Base-by-base conservation (phyloP, 2,797 vertebrate species). In the Lepus townsendii region DNA sequence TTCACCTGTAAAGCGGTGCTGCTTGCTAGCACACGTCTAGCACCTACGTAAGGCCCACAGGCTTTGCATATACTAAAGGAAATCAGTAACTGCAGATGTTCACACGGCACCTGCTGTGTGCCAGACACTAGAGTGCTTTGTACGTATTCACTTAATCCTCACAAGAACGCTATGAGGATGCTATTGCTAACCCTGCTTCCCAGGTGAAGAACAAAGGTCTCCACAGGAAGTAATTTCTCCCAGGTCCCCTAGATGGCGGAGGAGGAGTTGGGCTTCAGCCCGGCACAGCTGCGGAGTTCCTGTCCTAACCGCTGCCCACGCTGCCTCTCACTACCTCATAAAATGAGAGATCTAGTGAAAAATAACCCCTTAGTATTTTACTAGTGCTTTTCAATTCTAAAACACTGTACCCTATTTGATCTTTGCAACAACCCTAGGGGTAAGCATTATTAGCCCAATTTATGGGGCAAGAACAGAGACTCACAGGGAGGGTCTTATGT, bases 401-500 rank as follows among this genome's bases (percentile, higher is more conserved):
- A 79, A 20, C 72, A 71, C 88, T 75, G 4, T 60, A 62, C 42
- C 69, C 71, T 88, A 66, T 79, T 88, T 94, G 92, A 92, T 97
- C 90, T 88, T 94, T 93, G 90, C 83, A 92, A 57, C 9, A 72
- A 88, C 84, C 92, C 84, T 85, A 69, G 68, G 84, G 95, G 93
- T 86, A 94, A 57, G 69, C 79, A 93, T 85, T 93, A 95, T 68
- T 76, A 88, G 57, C 42, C 80, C 65, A 62, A 95, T 97, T 97
- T 97, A 95, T n/a, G 13, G 95, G 79, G 83, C 76, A 80, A 95
- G 79, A 94, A 75, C 65, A 57, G 78, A 96, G 79, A 86, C 83
- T 97, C 94, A 95, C 19, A 68, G 94, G 73, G 78, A 89, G 24
- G 95, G 96, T 94, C 87, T 42, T 60, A 62, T 92, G 96, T 96